These are phyloP conservation scores for Siderastrea siderea DNA, from an alignment of 92 coral and sea anemone genomes.

Conservation along the genomic window DNA sequence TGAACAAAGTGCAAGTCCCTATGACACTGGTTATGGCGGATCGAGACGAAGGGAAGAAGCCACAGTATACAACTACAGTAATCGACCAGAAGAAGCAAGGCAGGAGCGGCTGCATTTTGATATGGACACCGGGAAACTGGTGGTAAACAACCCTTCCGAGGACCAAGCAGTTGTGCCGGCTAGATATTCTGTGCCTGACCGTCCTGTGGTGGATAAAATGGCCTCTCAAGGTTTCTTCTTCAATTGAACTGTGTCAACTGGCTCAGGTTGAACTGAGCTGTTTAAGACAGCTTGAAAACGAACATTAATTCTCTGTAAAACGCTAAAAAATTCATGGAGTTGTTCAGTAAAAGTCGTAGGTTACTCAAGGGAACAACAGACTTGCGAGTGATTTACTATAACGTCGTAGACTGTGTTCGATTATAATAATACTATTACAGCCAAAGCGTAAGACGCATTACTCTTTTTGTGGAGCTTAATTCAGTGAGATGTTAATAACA, in stretches of 20 bases:
- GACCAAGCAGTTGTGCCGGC: background rate
- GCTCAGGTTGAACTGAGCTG: background rate
- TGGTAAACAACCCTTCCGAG: background rate
- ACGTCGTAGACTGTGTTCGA: too few relatives aligned
- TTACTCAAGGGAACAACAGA: too few relatives aligned
- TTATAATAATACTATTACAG: too few relatives aligned
- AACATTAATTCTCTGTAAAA: too few relatives aligned
- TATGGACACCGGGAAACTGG: conserved; percentile 15
- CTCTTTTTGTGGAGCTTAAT: too few relatives aligned
- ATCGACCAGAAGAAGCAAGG: conserved; percentile 21
- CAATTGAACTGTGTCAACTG: background rate
- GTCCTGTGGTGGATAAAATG: conserved; percentile 44
- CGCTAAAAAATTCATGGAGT: too few relatives aligned
- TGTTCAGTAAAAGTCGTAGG: too few relatives aligned
- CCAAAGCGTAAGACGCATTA: too few relatives aligned
- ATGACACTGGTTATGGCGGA: conserved; percentile 20
- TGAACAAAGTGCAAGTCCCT: background rate
- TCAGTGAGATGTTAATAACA: too few relatives aligned
- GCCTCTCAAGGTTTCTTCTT: conserved; percentile 47
- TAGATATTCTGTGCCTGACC: background rate
- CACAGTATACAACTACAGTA: conserved; percentile 6
- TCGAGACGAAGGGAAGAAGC: background rate
- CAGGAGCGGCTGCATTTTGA: conserved; percentile 33
- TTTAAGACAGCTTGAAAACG: too few relatives aligned
- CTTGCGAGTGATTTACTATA: too few relatives aligned